phyloP scores from a whole-genome alignment of 2,888 invertebrate genomes.

The Agrotis segetum region DNA sequence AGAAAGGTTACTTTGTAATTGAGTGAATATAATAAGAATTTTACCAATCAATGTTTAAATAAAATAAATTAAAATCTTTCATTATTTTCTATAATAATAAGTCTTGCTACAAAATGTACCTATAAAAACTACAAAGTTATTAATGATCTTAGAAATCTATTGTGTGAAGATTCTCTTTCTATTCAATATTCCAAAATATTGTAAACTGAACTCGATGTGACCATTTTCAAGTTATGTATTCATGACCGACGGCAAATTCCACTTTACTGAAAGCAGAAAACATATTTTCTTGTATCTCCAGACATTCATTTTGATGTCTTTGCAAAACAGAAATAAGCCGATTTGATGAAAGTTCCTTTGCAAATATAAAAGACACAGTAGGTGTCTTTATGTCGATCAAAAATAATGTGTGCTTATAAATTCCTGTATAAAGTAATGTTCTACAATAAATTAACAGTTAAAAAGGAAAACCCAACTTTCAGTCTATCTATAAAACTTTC shows the following conservation, averaged over 20 bases:
- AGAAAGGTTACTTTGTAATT: background rate
- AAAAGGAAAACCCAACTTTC: background rate
- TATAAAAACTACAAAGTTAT: background rate
- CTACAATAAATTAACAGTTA: background rate
- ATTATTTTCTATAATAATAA: conserved; percentile 26
- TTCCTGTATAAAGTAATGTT: background rate
- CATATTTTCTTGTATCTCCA: background rate
- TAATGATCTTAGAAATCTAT: background rate
- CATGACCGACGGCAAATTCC: background rate
- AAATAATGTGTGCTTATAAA: background rate
- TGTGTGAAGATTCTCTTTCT: too few relatives aligned
- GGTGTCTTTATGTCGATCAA: background rate
- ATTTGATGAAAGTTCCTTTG: conserved; percentile 1
- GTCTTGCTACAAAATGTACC: conserved; percentile 27
- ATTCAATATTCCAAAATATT: too few relatives aligned
- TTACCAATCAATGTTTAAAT: conserved; percentile 27
- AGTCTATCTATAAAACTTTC: background rate
- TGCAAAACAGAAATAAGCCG: conserved; percentile 25
- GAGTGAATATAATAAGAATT: conserved; percentile 28
- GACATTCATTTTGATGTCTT: conserved; percentile 6
- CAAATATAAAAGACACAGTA: background rate
- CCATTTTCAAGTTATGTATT: too few relatives aligned
- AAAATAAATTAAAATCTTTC: conserved; percentile 32
- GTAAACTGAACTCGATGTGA: too few relatives aligned
- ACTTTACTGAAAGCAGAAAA: conserved; percentile 9